Evolutionary conservation across 1,140 invertebrate genomes (phyloP).

Genomic region (Lineus longissimus): DNA sequence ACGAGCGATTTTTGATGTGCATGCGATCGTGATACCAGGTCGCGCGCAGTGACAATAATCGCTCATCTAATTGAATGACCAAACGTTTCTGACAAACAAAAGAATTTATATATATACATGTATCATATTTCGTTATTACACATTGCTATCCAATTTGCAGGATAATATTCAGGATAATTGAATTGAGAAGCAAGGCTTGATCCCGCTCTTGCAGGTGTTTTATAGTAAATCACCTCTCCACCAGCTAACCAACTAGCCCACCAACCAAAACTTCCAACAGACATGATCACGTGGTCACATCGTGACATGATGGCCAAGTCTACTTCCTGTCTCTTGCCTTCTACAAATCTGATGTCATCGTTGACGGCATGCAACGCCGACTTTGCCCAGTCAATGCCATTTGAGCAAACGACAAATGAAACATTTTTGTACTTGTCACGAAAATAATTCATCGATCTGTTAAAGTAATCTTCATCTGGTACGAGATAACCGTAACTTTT

Average conservation of each 20-base stretch:
- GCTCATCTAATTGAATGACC: no score
- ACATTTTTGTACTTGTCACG: conserved; percentile 4
- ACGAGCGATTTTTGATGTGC: no score
- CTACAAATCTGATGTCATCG: neutral
- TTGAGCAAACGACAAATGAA: neutral
- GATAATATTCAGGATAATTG: neutral
- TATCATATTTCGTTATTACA: no score
- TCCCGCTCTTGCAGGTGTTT: conserved; percentile 19
- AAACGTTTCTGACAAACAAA: no score
- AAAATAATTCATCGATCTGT: neutral
- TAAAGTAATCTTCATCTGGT: neutral
- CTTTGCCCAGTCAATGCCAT: neutral
- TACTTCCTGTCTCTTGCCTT: conserved; percentile 23
- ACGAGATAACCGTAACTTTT: neutral
- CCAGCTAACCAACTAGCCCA: conserved; percentile 41
- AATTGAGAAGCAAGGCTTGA: conserved; percentile 12
- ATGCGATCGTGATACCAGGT: no score
- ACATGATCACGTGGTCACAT: conserved; percentile 42
- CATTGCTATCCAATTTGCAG: neutral
- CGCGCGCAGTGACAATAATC: no score
- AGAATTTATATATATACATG: no score
- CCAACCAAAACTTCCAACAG: conserved; percentile 41
- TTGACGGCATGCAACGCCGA: no score
- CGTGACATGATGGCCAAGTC: conserved; percentile 33
- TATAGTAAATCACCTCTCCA: conserved; percentile 37